Evolutionary conservation across 2,113 vertebrate genomes (phyloP).

Genomic region (Xenus cinereus): DNA sequence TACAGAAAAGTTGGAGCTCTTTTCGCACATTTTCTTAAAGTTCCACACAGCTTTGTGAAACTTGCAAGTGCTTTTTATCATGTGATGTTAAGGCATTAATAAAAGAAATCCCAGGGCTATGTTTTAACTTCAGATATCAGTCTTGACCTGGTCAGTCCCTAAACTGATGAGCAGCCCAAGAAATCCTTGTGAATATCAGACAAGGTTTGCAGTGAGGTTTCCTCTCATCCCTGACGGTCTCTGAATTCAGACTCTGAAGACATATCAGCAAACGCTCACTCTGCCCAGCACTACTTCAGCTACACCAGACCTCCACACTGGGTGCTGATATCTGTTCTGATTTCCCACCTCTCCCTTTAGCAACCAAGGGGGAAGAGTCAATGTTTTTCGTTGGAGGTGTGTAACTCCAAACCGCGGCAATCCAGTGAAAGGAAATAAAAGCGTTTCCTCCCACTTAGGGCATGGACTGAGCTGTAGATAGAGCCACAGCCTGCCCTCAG

Average conservation of each 20-base stretch:
- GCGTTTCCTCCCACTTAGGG: not conserved
- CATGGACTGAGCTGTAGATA: not conserved
- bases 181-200: not conserved
- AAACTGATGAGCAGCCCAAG: not conserved
- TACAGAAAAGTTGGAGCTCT: not conserved
- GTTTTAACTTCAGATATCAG: not conserved
- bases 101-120: not conserved
- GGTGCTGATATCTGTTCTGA: not conserved
- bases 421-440: not conserved
- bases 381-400: rapidly evolving
- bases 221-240: not conserved
- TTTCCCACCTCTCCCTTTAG: not conserved
- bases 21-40: not conserved
- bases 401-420: not conserved
- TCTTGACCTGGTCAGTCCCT: not conserved
- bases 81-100: not conserved
- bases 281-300: no score
- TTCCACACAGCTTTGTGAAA: not conserved
- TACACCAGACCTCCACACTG: not conserved
- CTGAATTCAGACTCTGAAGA: not conserved
- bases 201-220: not conserved
- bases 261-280: not conserved
- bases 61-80: not conserved
- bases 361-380: not conserved
- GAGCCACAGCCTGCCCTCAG: not conserved